A percentile compares a stretch with the other conserved stretches of the same genome.
Evolutionary conservation across 2,113 vertebrate genomes (phyloP).

Genomic region (Raja brachyura): DNA sequence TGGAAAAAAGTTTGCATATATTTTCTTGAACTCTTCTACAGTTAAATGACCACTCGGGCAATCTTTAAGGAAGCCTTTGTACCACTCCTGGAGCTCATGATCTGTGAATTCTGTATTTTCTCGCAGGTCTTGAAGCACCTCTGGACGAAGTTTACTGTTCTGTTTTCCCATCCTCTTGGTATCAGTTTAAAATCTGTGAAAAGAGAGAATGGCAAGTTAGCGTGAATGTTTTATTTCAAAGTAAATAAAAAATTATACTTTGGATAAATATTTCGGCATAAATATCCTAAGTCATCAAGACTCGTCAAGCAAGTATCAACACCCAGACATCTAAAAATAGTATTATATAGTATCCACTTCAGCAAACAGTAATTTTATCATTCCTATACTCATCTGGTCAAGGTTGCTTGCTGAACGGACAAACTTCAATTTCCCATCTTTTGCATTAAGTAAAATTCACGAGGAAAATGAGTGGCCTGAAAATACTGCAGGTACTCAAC

Average conservation of each 20-base stretch:
- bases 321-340: too few species aligned
- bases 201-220: background rate
- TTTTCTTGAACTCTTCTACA: slow-evolving; percentile 80
- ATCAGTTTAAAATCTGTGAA: background rate
- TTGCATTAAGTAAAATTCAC: background rate
- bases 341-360: background rate
- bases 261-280: too few species aligned
- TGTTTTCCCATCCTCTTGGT: slow-evolving; percentile 69
- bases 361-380: background rate
- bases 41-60: slow-evolving; percentile 76
- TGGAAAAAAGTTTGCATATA: slow-evolving; percentile 80
- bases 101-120: slow-evolving; percentile 79
- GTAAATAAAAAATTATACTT: background rate
- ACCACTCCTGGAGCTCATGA: slow-evolving; percentile 82
- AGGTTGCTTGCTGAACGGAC: background rate
- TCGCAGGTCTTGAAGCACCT: slow-evolving; percentile 74
- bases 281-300: too few species aligned
- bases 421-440: background rate
- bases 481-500: background rate
- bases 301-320: too few species aligned
- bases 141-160: slow-evolving; percentile 78
- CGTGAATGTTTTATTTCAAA: background rate
- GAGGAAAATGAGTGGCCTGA: background rate
- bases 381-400: background rate
- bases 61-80: slow-evolving; percentile 83